Conservation (phyloP, 1,140 invertebrate genomes). For the Drosophila yakuba region DNA sequence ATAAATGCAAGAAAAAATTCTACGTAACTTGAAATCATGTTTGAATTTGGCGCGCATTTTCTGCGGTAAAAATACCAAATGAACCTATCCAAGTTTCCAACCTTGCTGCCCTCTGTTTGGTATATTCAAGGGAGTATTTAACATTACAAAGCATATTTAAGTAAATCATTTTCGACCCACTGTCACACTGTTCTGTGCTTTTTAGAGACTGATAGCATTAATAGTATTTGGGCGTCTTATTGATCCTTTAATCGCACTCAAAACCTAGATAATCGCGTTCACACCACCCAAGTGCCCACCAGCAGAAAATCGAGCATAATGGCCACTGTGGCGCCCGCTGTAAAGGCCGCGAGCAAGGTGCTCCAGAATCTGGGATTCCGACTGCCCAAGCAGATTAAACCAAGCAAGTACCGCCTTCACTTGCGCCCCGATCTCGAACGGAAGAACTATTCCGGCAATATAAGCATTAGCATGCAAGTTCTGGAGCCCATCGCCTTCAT, state of each 20-base stretch:
- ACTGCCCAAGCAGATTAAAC: conserved; percentile 88
- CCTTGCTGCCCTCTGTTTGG: not conserved
- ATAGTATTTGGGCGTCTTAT: conserved; percentile 1
- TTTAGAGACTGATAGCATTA: conserved; percentile 32
- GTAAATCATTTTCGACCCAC: not conserved
- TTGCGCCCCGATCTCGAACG: conserved; percentile 90
- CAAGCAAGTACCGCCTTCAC: conserved; percentile 90
- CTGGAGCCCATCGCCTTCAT: conserved; percentile 87
- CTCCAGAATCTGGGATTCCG: conserved; percentile 85
- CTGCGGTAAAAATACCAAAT: conserved; percentile 8
- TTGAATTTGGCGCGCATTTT: conserved; percentile 15
- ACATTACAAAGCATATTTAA: conserved; percentile 2
- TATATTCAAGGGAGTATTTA: not conserved
- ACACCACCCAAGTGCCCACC: conserved; percentile 62
- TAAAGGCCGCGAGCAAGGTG: conserved; percentile 63
- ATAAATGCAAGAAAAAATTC: conserved; percentile 3
- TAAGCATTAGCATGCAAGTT: conserved; percentile 89
- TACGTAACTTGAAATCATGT: conserved; percentile 5
- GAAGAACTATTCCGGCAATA: conserved; percentile 89
- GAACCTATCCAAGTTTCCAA: not conserved
- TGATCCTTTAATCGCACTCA: conserved; percentile 22
- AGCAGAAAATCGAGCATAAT: conserved; percentile 47
- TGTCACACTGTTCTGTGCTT: conserved; percentile 14
- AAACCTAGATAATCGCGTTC: conserved; percentile 46
- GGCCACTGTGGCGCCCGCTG: conserved; percentile 58